These are phyloP conservation scores for Poeciliopsis paucimaculata DNA, from an alignment of 2,797 vertebrate genomes.

Conservation along the genomic window DNA sequence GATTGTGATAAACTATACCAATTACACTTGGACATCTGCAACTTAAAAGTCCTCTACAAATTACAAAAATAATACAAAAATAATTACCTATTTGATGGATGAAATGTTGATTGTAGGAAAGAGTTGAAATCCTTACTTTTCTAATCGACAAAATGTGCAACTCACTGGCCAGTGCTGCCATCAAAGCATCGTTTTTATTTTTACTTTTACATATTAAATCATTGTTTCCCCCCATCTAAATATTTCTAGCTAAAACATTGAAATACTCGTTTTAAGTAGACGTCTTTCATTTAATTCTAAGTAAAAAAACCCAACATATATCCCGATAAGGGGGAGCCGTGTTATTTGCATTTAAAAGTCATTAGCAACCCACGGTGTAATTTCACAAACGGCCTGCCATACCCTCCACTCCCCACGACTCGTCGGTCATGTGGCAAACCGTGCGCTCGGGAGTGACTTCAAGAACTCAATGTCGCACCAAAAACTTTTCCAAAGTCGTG, in stretches of 20 bases:
- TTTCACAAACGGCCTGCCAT: slow-evolving; percentile 3
- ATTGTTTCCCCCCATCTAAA: background rate
- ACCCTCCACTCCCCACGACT: slow-evolving; percentile 22
- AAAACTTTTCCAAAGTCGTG: slow-evolving; percentile 68
- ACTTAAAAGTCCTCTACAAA: background rate
- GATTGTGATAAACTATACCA: background rate
- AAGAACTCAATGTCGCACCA: slow-evolving; percentile 50
- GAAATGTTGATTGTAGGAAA: background rate
- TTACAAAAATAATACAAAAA: background rate
- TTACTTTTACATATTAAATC: background rate
- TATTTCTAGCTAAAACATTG: background rate
- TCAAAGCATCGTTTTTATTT: background rate
- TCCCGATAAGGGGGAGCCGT: background rate
- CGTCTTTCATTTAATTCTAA: background rate
- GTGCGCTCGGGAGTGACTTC: slow-evolving; percentile 40
- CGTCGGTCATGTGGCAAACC: slow-evolving; percentile 46
- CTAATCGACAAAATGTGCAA: background rate
- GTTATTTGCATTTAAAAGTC: background rate
- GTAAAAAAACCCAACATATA: background rate
- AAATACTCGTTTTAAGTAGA: background rate
- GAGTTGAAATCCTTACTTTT: background rate
- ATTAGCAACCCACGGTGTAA: background rate
- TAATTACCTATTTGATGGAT: background rate
- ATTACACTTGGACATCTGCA: background rate
- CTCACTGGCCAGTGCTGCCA: background rate